Evolutionary conservation across 1,140 invertebrate species (phyloP).

Genomic region (Bombus vancouverensis): DNA sequence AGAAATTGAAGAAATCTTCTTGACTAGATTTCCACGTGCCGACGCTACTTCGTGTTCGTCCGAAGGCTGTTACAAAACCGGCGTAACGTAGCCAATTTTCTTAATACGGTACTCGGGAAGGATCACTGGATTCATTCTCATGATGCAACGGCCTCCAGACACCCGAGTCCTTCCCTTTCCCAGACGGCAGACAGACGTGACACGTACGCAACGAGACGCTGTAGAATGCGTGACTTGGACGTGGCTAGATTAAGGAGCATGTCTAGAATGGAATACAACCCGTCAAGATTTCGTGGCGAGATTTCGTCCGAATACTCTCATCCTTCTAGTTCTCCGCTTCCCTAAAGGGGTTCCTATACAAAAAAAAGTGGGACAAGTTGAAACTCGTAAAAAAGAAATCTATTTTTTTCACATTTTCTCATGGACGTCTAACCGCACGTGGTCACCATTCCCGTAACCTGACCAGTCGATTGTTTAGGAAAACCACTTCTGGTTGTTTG

Average conservation of each 20-base stretch:
- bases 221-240: slow-evolving; percentile 72
- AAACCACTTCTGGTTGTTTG: slow-evolving; percentile 45
- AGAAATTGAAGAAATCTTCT: slow-evolving; percentile 7
- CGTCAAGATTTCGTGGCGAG: slow-evolving; percentile 56
- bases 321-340: not conserved
- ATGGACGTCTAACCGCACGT: not conserved
- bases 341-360: not conserved
- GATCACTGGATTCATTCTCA: slow-evolving; percentile 63
- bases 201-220: slow-evolving; percentile 76
- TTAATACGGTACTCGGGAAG: slow-evolving; percentile 50
- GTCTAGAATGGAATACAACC: slow-evolving; percentile 74
- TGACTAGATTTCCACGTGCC: not conserved
- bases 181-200: slow-evolving; percentile 79
- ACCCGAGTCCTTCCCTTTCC: slow-evolving; percentile 74
- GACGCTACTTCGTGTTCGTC: not conserved
- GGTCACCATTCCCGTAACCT: not conserved
- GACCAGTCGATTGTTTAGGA: slow-evolving; percentile 19
- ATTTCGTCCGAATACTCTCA: slow-evolving; percentile 5
- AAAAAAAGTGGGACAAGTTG: slow-evolving; percentile 6
- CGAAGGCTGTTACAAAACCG: slow-evolving; percentile 23
- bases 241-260: slow-evolving; percentile 78
- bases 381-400: not conserved
- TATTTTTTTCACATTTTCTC: slow-evolving; percentile 3
- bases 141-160: slow-evolving; percentile 70
- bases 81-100: slow-evolving; percentile 43